Evolutionary conservation across 2,797 vertebrate genomes (phyloP).

Genomic region (Urocyon cinereoargenteus): DNA sequence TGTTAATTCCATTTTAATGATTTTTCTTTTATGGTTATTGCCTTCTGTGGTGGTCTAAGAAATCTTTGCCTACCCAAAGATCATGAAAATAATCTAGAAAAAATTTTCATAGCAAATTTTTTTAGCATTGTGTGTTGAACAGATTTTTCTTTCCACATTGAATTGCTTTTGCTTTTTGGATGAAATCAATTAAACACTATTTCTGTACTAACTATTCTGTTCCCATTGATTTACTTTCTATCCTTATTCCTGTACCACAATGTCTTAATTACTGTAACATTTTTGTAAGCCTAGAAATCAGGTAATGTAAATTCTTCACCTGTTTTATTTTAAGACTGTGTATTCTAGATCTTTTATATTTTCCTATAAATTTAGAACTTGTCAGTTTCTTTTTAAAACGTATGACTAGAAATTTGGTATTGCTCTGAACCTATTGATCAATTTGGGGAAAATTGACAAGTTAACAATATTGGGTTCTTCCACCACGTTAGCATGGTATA

Average conservation of each 20-base stretch:
- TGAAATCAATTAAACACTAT: slow-evolving; percentile 23
- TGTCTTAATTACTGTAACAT: neutral
- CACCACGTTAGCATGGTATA: neutral
- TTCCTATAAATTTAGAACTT: slow-evolving; percentile 13
- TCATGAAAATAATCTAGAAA: slow-evolving; percentile 42
- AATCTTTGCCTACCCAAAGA: neutral
- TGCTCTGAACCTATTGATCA: neutral
- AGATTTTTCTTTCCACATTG: neutral
- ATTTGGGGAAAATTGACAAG: neutral
- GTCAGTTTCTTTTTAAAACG: neutral
- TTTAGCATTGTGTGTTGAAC: neutral
- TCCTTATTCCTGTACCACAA: neutral
- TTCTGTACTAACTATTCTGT: slow-evolving; percentile 20
- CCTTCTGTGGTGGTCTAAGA: neutral
- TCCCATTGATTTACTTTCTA: neutral
- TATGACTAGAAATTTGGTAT: neutral
- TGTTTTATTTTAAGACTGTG: neutral
- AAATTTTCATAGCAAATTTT: neutral
- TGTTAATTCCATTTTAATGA: slow-evolving; percentile 21
- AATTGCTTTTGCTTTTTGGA: slow-evolving; percentile 31
- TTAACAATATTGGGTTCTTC: slow-evolving; percentile 8
- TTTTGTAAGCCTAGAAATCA: slow-evolving; percentile 20
- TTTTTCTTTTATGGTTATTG: slow-evolving; percentile 12
- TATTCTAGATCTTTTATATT: slow-evolving; percentile 38
- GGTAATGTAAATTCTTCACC: slow-evolving; percentile 16